Base-by-base conservation (phyloP, 2,888 invertebrate genomes). In the Hypercompe scribonia region DNA sequence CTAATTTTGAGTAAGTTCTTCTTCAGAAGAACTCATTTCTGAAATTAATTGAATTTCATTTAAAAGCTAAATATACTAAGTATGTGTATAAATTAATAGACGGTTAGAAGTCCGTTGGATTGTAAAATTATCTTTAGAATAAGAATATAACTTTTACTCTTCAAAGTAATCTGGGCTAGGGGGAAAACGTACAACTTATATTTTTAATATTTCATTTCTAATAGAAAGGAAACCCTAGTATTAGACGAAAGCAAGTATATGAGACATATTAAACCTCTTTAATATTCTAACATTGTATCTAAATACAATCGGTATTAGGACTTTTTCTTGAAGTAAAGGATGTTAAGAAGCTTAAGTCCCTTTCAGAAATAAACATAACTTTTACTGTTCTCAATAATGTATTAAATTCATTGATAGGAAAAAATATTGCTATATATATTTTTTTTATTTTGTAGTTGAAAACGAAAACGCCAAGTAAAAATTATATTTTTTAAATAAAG, bases 1-100 rank as follows among this genome's bases (percentile, higher is more conserved):
- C 85, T 83, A 79, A 76, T 77, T 81, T 75, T 76, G 73, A 72
- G 75, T 77, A 68, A 78, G 70, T 72, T 76, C 58, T 68, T 77
- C 78, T 76, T 70, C 68, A 75, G 11, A 33, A 64, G 7, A 64
- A 10, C 46, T 24, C 28, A 36, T 73, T 65, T 28, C 3, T 28
- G 0, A 28, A 31, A 15, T 28, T 61, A 15, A 58, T 31, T 58
- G 28, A 28, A 28, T 58, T 58, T 58, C 3, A 13, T 31, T 58
- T 28, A 31, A 15, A 15, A 11, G 28, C 4, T 61, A 28, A 28
- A 5, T 61, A 5, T 31, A 24, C 7, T 24, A 50, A 50, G 50
- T 50, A 24, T 50, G 50, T 24, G 8, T 8, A 50, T 24, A 50
- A 15, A 28, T 28, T 28, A 61, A 11, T 61, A 61, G 58, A 58